phyloP scores from a whole-genome alignment of 2,113 vertebrate genomes.

The Poeciliopsis turrubarensis region DNA sequence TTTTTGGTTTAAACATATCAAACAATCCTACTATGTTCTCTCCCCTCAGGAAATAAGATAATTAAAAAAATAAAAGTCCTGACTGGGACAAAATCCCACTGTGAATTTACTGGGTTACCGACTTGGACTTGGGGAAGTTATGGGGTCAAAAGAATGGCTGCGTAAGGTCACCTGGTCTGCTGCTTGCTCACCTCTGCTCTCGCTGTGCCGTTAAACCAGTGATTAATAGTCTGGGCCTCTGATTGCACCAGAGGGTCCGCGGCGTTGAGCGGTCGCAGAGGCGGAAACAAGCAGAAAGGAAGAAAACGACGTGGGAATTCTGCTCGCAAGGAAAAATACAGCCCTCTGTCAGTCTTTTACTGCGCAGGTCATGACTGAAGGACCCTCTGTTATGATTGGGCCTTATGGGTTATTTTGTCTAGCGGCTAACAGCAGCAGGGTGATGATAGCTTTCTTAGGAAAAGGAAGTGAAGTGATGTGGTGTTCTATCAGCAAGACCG shows the following conservation, averaged over 20 bases:
- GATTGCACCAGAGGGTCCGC: constrained; percentile 51
- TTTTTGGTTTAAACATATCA: not conserved
- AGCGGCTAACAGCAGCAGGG: constrained; percentile 22
- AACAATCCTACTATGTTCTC: not conserved
- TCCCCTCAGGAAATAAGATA: constrained; percentile 40
- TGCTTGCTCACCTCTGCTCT: constrained; percentile 44
- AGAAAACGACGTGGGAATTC: constrained; percentile 61
- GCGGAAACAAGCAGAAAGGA: constrained; percentile 45
- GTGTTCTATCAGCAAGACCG: constrained; percentile 22
- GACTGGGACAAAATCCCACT: constrained; percentile 31
- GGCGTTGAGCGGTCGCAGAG: constrained; percentile 56
- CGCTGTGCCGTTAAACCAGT: constrained; percentile 38
- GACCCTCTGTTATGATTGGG: constrained; percentile 48
- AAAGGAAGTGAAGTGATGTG: constrained; percentile 43
- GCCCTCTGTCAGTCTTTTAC: constrained; percentile 47
- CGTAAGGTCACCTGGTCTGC: constrained; percentile 52
- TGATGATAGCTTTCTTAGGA: constrained; percentile 43
- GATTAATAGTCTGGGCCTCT: constrained; percentile 53
- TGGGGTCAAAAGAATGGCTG: constrained; percentile 14
- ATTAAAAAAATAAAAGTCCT: constrained; percentile 25
- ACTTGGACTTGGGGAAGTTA: constrained; percentile 21
- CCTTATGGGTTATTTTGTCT: constrained; percentile 57
- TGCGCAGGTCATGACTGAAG: constrained; percentile 30
- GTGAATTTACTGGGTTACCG: constrained; percentile 47
- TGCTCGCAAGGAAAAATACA: constrained; percentile 50